A percentile compares a stretch with the other conserved stretches of the same genome.
Evolutionary conservation across 1,140 invertebrate genomes (phyloP).

Genomic region (Diachasmimorpha longicaudata): DNA sequence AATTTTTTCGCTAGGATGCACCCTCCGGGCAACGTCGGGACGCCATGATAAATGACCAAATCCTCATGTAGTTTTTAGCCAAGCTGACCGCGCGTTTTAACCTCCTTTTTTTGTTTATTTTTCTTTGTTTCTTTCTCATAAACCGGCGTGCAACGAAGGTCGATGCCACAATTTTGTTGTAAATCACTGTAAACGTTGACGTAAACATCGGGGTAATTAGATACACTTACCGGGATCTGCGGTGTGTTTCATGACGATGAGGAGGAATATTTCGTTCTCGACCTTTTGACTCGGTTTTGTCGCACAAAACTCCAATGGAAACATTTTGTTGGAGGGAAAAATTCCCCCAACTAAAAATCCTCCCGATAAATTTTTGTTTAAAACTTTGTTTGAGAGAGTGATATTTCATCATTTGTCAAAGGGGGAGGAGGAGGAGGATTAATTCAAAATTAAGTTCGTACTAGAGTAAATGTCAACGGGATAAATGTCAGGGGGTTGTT

Average conservation of each 20-base stretch:
- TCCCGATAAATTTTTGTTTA: no score
- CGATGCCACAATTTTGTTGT: constrained; percentile 59
- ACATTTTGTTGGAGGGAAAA: no score
- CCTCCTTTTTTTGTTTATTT: not conserved
- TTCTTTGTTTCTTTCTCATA: not conserved
- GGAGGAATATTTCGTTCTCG: constrained; percentile 34
- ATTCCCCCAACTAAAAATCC: no score
- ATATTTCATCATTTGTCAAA: not conserved
- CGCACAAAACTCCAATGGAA: no score
- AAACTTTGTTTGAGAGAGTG: not conserved
- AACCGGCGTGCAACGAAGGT: constrained; percentile 49
- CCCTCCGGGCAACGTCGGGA: constrained; percentile 47
- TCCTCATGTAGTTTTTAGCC: constrained; percentile 56
- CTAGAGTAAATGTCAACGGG: not conserved
- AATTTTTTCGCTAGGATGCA: constrained; percentile 42
- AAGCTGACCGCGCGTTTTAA: constrained; percentile 18
- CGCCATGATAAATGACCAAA: constrained; percentile 61
- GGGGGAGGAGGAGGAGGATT: not conserved
- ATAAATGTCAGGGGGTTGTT: not conserved
- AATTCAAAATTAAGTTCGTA: not conserved
- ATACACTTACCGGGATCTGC: constrained; percentile 55
- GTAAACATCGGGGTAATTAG: constrained; percentile 62
- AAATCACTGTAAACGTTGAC: constrained; percentile 63
- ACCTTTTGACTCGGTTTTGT: constrained; percentile 38
- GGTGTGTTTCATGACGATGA: constrained; percentile 39